phyloP scores from a whole-genome alignment of 2,113 vertebrate genomes.

The Poeciliopsis retropinna region DNA sequence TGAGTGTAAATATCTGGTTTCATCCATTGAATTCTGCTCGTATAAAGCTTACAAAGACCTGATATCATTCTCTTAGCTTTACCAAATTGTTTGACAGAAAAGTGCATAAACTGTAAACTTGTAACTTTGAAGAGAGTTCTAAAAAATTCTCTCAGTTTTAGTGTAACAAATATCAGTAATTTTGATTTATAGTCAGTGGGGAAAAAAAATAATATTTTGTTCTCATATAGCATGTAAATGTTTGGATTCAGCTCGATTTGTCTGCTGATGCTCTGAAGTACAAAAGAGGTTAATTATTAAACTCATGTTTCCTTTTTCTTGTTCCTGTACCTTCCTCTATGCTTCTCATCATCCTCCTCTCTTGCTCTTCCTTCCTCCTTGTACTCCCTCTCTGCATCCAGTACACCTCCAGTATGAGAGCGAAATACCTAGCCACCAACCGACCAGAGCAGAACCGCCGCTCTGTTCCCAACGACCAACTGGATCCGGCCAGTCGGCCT shows the following conservation, averaged over 20 bases:
- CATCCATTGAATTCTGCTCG: background rate
- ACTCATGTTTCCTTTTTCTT: conserved; percentile 5
- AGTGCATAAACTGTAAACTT: background rate
- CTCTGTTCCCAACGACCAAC: conserved; percentile 77
- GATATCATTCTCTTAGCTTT: background rate
- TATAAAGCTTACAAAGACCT: background rate
- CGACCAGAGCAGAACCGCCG: conserved; percentile 86
- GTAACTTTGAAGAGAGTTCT: background rate
- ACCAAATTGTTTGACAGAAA: background rate
- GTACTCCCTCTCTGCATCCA: conserved; percentile 62
- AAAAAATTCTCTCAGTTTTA: background rate
- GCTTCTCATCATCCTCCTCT: conserved; percentile 9
- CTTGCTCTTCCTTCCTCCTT: conserved; percentile 10
- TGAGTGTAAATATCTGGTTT: no score
- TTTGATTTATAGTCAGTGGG: background rate
- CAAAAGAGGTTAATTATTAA: conserved; percentile 10
- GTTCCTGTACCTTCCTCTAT: background rate
- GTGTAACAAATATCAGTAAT: no score
- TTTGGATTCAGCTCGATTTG: background rate
- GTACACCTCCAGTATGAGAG: conserved; percentile 99
- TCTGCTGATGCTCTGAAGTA: conserved; percentile 26
- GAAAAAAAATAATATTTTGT: background rate
- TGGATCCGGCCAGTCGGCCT: conserved; percentile 76
- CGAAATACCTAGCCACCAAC: conserved; percentile 97
- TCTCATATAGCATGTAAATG: background rate